phyloP scores from a whole-genome alignment of 2,888 invertebrate genomes.

The Sclerodermus sp. region DNA sequence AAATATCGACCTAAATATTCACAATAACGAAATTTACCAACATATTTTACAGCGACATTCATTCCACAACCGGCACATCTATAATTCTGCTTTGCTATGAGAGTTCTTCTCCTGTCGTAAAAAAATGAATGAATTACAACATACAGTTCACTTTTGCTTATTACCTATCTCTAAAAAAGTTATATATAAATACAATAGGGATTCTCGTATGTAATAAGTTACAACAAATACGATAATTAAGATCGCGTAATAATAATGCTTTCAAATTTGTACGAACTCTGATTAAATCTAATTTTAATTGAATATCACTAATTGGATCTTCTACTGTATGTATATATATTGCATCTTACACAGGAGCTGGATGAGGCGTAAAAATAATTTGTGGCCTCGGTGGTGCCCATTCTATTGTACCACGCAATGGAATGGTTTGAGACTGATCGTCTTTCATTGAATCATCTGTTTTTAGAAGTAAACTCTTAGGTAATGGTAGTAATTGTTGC shows the following conservation, averaged over 20 bases:
- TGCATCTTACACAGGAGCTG: conserved; percentile 64
- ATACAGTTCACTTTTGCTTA: too few relatives aligned
- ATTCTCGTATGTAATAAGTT: too few relatives aligned
- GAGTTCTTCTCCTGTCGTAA: conserved; percentile 62
- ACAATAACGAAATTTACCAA: conserved; percentile 77
- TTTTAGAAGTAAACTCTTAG: conserved; percentile 70
- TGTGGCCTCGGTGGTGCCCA: conserved; percentile 86
- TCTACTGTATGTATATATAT: neutral
- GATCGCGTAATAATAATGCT: conserved; percentile 5
- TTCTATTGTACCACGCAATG: conserved; percentile 73
- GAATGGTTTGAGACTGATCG: conserved; percentile 51
- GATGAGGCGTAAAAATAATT: conserved; percentile 79
- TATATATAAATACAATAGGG: too few relatives aligned
- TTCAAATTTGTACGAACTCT: neutral
- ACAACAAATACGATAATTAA: too few relatives aligned
- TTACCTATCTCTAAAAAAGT: too few relatives aligned
- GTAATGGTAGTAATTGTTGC: conserved; percentile 73
- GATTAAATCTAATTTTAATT: neutral
- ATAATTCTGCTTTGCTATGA: conserved; percentile 74
- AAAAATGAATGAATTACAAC: too few relatives aligned
- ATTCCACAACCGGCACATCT: conserved; percentile 85
- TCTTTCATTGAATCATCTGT: conserved; percentile 66
- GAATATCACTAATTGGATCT: neutral
- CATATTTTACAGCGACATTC: conserved; percentile 72
- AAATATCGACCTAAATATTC: conserved; percentile 83